Base-by-base conservation (phyloP, 2,888 invertebrate species). In the Tinea semifulvella region DNA sequence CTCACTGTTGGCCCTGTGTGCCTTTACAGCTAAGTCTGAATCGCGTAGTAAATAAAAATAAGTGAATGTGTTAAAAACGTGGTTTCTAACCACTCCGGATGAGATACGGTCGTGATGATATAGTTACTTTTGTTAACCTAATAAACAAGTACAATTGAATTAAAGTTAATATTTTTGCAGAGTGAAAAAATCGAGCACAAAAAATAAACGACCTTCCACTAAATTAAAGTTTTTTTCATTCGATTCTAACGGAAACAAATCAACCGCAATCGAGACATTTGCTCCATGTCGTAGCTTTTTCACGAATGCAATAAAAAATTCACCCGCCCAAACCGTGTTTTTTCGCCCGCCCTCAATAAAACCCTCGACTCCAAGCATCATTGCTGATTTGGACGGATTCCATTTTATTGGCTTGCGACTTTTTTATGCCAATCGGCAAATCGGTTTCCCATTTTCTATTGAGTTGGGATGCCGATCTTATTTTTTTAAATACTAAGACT, bases 301-400 rank as follows among this genome's bases (percentile, higher is more conserved):
- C 58, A 55, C 62, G 20, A 6, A 19, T 18, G 31, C 40, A 57
- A 66, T 67, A 72, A 75, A 76, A 74, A 72, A 65, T 59, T 65
- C 68, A 66, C 68, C 77, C 79, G 79, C 79, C 79, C 77, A 72
- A 75, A 77, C 74, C 77, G 57, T 79, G 79, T 80, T 53, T 47
- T 52, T 45, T 50, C 52, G 42, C 28, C 44, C 36, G n/a, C 54
- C 57, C 51, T 51, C n/a, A n/a, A n/a, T n/a, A n/a, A n/a, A 35
- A 53, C 44, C 49, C 52, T 45, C 52, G 26, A 14, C 53, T 53
- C 49, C 53, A 66, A 63, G 35, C 10, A 28, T 70, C 68, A 73
- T 73, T 66, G 72, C 69, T 75, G 74, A 75, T 76, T 69, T 64
- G 20, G 65, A 69, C 68, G 63, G 64, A 67, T 65, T 67, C 62